Conservation (phyloP, 2,888 invertebrate genomes). For the Drosophila vallismaia region DNA sequence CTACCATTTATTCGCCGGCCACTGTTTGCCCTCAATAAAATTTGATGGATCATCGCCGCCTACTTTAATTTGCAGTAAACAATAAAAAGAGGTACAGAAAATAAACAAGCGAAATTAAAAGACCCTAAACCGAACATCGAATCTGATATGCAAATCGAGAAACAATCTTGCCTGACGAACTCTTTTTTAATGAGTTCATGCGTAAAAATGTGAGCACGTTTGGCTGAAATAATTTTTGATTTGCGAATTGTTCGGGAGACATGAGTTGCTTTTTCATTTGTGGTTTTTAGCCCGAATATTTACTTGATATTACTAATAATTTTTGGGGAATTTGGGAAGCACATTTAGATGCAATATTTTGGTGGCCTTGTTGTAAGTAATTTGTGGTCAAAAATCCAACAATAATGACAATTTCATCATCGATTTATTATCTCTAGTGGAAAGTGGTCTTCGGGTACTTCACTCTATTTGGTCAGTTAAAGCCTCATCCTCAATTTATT, state of each 20-base stretch:
- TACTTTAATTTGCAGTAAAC: conserved; percentile 20
- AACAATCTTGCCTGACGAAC: conserved; percentile 38
- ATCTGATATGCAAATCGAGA: conserved; percentile 45
- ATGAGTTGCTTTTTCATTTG: conserved; percentile 7
- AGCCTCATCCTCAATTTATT: not conserved
- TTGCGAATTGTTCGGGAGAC: conserved; percentile 18
- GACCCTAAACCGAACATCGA: conserved; percentile 26
- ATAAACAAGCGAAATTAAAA: conserved; percentile 24
- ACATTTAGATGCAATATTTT: conserved; percentile 1
- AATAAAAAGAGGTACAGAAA: conserved; percentile 21
- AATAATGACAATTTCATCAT: not conserved
- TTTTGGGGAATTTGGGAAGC: conserved; percentile 16
- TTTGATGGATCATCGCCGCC: conserved; percentile 68
- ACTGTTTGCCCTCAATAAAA: conserved; percentile 64
- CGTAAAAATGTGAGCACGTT: conserved; percentile 17
- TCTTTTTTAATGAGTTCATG: conserved; percentile 56
- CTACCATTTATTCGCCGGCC: conserved; percentile 20
- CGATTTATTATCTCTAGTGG: not conserved
- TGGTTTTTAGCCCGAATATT: not conserved
- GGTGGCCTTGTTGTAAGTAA: not conserved
- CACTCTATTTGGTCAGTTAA: not conserved
- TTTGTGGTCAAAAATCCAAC: not conserved
- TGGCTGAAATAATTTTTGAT: conserved; percentile 22
- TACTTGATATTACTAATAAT: not conserved
- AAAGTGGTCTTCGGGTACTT: not conserved